Evolutionary conservation across 2,888 invertebrate species (phyloP).

Genomic region (Tipula confusa): DNA sequence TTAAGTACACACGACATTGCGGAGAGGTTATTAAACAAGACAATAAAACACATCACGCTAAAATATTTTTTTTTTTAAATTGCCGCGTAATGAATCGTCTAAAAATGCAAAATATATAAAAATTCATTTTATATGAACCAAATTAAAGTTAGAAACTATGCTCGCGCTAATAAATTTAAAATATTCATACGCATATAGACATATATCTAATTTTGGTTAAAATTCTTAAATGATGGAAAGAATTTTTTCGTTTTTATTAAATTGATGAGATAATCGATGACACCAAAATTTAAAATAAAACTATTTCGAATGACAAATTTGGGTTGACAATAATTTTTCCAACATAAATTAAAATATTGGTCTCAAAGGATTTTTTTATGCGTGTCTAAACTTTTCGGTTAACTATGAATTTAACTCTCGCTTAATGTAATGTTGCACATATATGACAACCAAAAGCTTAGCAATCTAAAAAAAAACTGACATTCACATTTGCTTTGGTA

Average conservation of each 20-base stretch:
- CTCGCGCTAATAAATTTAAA: not conserved
- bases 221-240: no score
- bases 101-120: not conserved
- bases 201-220: no score
- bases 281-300: not conserved
- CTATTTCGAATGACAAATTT: not conserved
- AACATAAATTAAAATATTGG: not conserved
- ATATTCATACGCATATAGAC: no score
- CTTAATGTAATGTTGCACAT: no score
- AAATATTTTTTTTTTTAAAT: not conserved
- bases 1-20: no score
- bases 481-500: not conserved
- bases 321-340: not conserved
- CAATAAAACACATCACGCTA: not conserved
- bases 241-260: no score
- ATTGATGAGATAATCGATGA: conserved; percentile 12
- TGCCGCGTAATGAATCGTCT: not conserved
- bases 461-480: no score
- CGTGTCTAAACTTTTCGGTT: no score
- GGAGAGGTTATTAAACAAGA: no score
- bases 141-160: not conserved
- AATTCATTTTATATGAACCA: not conserved
- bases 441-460: no score
- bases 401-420: no score
- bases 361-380: not conserved